Base-by-base conservation (phyloP, 2,113 vertebrate species). In the Calypte anna region DNA sequence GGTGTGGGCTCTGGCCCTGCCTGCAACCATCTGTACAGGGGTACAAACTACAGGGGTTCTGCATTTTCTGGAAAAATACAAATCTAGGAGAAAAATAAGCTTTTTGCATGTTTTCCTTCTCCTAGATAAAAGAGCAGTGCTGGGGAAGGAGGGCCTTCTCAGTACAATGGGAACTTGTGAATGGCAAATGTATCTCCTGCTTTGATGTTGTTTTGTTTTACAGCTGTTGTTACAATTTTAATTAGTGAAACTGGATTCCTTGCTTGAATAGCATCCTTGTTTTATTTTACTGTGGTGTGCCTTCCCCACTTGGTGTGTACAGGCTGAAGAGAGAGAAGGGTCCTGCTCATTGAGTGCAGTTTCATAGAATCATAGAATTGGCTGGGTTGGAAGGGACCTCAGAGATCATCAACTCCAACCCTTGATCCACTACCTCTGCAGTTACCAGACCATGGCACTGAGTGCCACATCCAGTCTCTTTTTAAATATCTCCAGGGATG, bases 261-360 rank as follows among this genome's bases (percentile, higher is more conserved):
- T 96, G 74, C 75, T 83, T 93, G 86, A 95, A 27, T 48, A 83
- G 64, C 30, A 30, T 85, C 54, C 64, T 83, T 89, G 53, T 59
- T 96, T 90, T 96, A 93, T 82, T 91, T 90, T 92, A 70, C 54
- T 59, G 70, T 53, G 68, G 13, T 24, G 14, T 3, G 3, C 28
- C 53, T 90, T 96, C 50, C 18, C 50, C 18, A 7, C 55, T 75
- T 0, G 0, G 3, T 51, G 25, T 0, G 0, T 46, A 63, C 59
- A 62, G 28, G 19, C 38, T 84, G 30, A 68, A 82, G 70, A n/a
- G 75, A 64, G 70, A 48, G 53, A 57, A n/a, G 19, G 40, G 9
- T 46, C 12, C 25, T 84, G 36, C 24, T 84, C 38, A 22, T 83
- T 2, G 2, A 15, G 8, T 61, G 21, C 3, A 0, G 7, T 67